Evolutionary conservation across 2,888 invertebrate species (phyloP).

Genomic region (Aplocera efformata): DNA sequence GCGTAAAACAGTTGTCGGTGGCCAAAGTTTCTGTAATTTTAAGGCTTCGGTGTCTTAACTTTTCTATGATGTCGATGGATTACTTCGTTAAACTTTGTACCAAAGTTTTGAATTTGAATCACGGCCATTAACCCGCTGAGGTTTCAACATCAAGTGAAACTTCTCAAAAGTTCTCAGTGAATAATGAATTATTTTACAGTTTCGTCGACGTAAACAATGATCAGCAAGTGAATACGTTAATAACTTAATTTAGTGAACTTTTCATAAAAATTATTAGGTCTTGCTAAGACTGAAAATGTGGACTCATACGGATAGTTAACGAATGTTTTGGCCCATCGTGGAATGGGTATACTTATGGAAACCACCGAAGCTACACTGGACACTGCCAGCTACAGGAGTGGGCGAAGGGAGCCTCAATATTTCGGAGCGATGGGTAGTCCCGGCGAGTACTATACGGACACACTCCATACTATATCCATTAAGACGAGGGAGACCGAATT

Average conservation of each 20-base stretch:
- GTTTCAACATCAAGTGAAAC: slow-evolving; percentile 7
- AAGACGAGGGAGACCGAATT: slow-evolving; percentile 70
- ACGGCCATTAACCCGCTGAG: not conserved
- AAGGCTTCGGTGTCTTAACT: slow-evolving; percentile 24
- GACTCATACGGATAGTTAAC: slow-evolving; percentile 47
- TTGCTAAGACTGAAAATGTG: slow-evolving; percentile 46
- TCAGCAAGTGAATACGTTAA: slow-evolving; percentile 30
- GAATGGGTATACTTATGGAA: slow-evolving; percentile 79
- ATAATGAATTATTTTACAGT: slow-evolving; percentile 25
- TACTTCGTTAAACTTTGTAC: slow-evolving; percentile 32
- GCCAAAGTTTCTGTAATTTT: slow-evolving; percentile 11
- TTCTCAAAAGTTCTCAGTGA: slow-evolving; percentile 12
- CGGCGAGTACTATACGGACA: slow-evolving; percentile 56
- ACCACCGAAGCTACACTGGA: slow-evolving; percentile 68
- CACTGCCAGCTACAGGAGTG: slow-evolving; percentile 57
- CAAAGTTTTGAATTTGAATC: slow-evolving; percentile 28
- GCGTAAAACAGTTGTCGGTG: slow-evolving; percentile 6
- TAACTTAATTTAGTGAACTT: slow-evolving; percentile 13
- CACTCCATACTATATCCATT: slow-evolving; percentile 64
- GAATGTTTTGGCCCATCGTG: slow-evolving; percentile 50
- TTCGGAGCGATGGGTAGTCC: slow-evolving; percentile 65
- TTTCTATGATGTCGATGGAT: slow-evolving; percentile 28
- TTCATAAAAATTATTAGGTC: slow-evolving; percentile 44
- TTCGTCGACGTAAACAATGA: slow-evolving; percentile 16
- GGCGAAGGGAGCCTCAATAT: slow-evolving; percentile 47